These are phyloP conservation scores for Shargacucullia verbasci DNA, from an alignment of 2,888 invertebrate species.

Conservation along the genomic window DNA sequence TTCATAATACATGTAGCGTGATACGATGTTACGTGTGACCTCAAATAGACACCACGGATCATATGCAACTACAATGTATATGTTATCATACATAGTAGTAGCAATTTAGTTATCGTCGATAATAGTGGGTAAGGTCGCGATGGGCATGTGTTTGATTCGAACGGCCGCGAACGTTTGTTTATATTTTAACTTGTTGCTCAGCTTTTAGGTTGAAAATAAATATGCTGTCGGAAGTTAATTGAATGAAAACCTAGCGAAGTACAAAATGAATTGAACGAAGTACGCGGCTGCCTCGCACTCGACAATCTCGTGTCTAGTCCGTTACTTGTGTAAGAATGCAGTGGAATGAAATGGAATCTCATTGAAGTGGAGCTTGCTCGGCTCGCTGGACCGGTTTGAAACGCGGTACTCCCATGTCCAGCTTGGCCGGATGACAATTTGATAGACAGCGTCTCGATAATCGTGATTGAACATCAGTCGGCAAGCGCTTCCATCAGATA, in stretches of 20 bases:
- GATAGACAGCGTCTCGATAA: slow-evolving; percentile 78
- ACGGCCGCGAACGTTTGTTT: slow-evolving; percentile 58
- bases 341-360: slow-evolving; percentile 88
- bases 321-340: slow-evolving; percentile 87
- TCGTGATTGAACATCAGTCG: slow-evolving; percentile 64
- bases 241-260: slow-evolving; percentile 42
- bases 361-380: slow-evolving; percentile 82
- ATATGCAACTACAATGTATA: slow-evolving; percentile 58
- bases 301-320: slow-evolving; percentile 76
- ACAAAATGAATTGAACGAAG: slow-evolving; percentile 27
- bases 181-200: slow-evolving; percentile 65
- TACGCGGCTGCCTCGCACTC: slow-evolving; percentile 60
- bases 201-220: slow-evolving; percentile 57
- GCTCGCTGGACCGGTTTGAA: slow-evolving; percentile 81
- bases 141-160: slow-evolving; percentile 59
- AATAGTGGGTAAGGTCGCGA: slow-evolving; percentile 71
- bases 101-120: slow-evolving; percentile 64
- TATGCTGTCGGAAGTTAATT: slow-evolving; percentile 51
- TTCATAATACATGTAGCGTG: slow-evolving; percentile 9
- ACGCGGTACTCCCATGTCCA: slow-evolving; percentile 75
- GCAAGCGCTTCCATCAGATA: slow-evolving; percentile 47
- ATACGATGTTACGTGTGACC: slow-evolving; percentile 35
- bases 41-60: slow-evolving; percentile 49
- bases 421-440: slow-evolving; percentile 79
- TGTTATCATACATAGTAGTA: slow-evolving; percentile 61